Conservation (phyloP, 2,888 invertebrate genomes). For the Alviniconcha strummeri region DNA sequence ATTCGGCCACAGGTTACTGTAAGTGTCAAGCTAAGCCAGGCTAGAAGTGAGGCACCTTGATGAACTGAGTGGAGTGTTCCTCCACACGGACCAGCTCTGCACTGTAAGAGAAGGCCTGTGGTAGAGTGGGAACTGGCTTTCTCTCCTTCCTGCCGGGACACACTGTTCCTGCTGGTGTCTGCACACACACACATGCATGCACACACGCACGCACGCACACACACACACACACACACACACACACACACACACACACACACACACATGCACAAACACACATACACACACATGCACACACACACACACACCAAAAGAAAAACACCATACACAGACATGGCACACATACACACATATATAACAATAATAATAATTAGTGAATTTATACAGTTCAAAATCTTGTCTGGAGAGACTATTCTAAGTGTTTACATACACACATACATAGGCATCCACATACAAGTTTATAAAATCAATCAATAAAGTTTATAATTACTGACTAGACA, state of each 20-base stretch:
- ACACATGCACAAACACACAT: background rate
- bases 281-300: background rate
- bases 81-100: slow-evolving; percentile 48
- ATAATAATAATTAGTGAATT: too few species aligned
- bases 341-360: too few species aligned
- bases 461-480: too few species aligned
- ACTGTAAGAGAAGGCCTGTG: slow-evolving; percentile 49
- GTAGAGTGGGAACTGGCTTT: slow-evolving; percentile 48
- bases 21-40: too few species aligned
- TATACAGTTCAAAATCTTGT: too few species aligned
- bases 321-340: background rate
- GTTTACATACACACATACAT: too few species aligned
- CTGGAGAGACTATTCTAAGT: too few species aligned
- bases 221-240: too few species aligned
- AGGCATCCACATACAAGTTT: too few species aligned
- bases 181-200: slow-evolving; percentile 3
- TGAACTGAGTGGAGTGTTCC: slow-evolving; percentile 36
- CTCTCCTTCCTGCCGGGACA: slow-evolving; percentile 48
- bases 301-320: background rate
- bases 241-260: background rate
- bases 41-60: slow-evolving; percentile 41
- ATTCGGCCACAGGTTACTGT: too few species aligned
- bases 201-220: too few species aligned
- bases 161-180: slow-evolving; percentile 52
- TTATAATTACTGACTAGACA: too few species aligned